A percentile compares a stretch with the other conserved stretches of the same genome.
Conservation (phyloP, 1,140 invertebrate species). For the Acromyrmex echinatior region DNA sequence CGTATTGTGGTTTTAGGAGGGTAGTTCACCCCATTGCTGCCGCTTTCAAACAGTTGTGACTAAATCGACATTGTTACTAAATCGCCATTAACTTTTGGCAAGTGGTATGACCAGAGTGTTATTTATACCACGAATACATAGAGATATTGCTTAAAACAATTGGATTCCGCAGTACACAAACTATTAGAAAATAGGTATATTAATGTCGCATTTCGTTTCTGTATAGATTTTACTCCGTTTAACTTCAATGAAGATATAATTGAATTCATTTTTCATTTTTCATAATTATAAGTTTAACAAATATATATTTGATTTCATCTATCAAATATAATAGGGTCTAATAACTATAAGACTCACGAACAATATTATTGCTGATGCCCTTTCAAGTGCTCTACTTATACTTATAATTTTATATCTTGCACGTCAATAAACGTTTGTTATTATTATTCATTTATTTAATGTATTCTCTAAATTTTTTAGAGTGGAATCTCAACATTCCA, state of each 20-base stretch:
- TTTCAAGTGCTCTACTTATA: too few species aligned
- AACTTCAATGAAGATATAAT: background rate
- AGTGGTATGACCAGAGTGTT: slow-evolving; percentile 11
- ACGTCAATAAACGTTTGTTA: too few species aligned
- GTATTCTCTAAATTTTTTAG: too few species aligned
- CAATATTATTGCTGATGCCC: too few species aligned
- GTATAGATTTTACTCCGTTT: background rate
- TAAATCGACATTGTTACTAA: slow-evolving; percentile 52
- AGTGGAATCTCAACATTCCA: too few species aligned
- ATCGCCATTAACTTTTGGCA: slow-evolving; percentile 61
- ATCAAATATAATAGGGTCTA: too few species aligned
- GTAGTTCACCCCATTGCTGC: slow-evolving; percentile 43
- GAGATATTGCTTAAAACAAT: slow-evolving; percentile 37
- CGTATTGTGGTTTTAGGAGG: slow-evolving; percentile 51
- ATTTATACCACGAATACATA: slow-evolving; percentile 12
- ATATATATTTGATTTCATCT: too few species aligned
- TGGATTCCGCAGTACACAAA: background rate
- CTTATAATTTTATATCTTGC: too few species aligned
- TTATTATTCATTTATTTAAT: too few species aligned
- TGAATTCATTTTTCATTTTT: too few species aligned
- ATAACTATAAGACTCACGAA: too few species aligned
- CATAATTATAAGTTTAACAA: too few species aligned
- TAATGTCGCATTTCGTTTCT: background rate
- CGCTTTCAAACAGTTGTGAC: slow-evolving; percentile 55
- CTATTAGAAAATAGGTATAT: background rate